phyloP scores from a whole-genome alignment of 2,888 invertebrate species.

The Epistrophella euchroma region DNA sequence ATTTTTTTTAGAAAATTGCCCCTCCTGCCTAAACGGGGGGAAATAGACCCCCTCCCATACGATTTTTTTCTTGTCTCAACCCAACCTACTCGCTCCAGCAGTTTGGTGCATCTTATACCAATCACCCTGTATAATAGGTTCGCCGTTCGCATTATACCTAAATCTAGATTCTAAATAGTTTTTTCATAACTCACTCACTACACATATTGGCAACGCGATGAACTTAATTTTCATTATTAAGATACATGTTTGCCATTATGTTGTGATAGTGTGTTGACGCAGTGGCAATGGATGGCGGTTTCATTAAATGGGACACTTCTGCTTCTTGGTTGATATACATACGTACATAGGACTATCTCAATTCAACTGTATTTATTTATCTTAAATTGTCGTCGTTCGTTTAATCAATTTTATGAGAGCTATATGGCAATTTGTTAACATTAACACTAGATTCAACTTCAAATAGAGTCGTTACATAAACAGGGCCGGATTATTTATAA shows the following conservation, averaged over 20 bases:
- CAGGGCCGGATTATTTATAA: neutral
- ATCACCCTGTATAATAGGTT: too few species aligned
- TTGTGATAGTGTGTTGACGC: constrained; percentile 11
- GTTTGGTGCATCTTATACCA: too few species aligned
- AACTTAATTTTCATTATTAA: constrained; percentile 15
- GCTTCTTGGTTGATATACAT: constrained; percentile 11
- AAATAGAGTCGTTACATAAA: constrained; percentile 1
- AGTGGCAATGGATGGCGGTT: neutral
- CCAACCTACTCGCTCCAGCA: too few species aligned
- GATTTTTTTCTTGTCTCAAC: too few species aligned
- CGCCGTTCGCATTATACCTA: too few species aligned
- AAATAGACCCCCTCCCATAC: too few species aligned
- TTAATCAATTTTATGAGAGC: constrained; percentile 66
- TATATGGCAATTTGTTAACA: constrained; percentile 64
- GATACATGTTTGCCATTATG: constrained; percentile 33
- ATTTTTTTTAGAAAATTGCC: too few species aligned
- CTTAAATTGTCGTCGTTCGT: constrained; percentile 66
- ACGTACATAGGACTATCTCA: constrained; percentile 11
- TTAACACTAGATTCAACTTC: constrained; percentile 40
- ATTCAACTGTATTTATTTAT: constrained; percentile 60
- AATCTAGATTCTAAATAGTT: neutral
- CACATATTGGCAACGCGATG: neutral
- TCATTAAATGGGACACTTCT: constrained; percentile 33
- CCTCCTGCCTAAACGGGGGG: too few species aligned
- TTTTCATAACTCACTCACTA: neutral